Evolutionary conservation across 2,888 invertebrate species (phyloP), one percentile per base, ranked within the genome.

Genomic region (Pogonocherus hispidulus): DNA sequence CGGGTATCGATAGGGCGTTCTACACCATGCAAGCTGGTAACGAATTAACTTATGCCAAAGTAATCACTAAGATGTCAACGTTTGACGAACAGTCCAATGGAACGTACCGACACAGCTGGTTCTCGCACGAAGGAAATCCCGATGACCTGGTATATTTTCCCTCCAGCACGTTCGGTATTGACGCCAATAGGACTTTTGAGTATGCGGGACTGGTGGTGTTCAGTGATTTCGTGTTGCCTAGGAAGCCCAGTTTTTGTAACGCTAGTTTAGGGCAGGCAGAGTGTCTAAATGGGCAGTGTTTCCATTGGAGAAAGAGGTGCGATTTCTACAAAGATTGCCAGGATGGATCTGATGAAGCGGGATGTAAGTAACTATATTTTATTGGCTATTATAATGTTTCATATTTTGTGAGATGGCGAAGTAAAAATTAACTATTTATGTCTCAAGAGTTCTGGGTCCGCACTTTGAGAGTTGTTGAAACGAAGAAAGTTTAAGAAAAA

Each of bases 1-100:
- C 96, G 0, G 98, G 93, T 59, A 92, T 97, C 70, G 96, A 96
- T 85, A 90, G 93, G 80, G 92, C 95, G 20, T 94, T 96, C 85
- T 96, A 94, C 85, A 92, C 94, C 5, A 95, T 97, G 94, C 96
- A 96, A 87, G 95, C 96, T 11, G 96, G 96, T 54, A 96, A 96
- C 84, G 96, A 96, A 81, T 87, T 97, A 66, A 92, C 94, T 0
- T 95, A 96, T 81, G 93, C 95, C 0, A 93, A 94, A 86, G 92
- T 94, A 23, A 91, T 96, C 75, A 90, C 91, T 0, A 95, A 95
- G 86, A 96, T 96, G 96, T 90, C 94, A 0, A 89, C 91, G 20
- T 96, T 95, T 83, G 96, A 95, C 81, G 94, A 95, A 82, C 89
- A 93, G 52, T 92, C 92, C 0, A 96, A 96, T 84, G 94, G 95